These are phyloP conservation scores for Andrena flavipes DNA, from an alignment of 2,888 invertebrate species.

Conservation along the genomic window DNA sequence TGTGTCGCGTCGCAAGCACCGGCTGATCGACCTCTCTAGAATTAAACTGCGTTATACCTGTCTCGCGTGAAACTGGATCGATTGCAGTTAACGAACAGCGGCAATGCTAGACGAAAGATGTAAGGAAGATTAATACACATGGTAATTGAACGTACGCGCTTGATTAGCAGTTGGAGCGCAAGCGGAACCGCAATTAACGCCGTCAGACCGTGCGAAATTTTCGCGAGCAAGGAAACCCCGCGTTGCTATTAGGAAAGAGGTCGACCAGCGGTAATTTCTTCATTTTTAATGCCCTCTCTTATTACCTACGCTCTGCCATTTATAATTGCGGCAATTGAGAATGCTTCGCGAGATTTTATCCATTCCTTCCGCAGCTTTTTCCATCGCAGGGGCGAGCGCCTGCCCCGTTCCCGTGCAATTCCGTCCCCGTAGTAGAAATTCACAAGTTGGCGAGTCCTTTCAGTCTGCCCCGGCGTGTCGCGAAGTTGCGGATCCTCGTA, in stretches of 20 bases:
- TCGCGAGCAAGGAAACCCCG: constrained; percentile 30
- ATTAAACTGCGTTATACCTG: too few species aligned
- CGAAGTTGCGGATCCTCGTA: constrained; percentile 27
- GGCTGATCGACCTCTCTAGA: constrained; percentile 7
- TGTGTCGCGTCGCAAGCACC: constrained; percentile 18
- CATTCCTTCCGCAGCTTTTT: background rate
- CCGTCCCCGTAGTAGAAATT: background rate
- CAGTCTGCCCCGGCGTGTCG: constrained; percentile 22
- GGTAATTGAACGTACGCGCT: constrained; percentile 5
- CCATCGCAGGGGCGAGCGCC: background rate
- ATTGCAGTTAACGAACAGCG: constrained; percentile 1
- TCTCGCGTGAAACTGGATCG: background rate
- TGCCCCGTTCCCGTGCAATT: background rate
- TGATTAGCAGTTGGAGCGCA: constrained; percentile 18
- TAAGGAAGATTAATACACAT: background rate
- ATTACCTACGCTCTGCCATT: constrained; percentile 9
- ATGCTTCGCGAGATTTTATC: background rate
- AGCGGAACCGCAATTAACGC: constrained; percentile 26
- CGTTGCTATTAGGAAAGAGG: constrained; percentile 17
- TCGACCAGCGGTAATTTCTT: constrained; percentile 7
- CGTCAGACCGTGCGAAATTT: constrained; percentile 43
- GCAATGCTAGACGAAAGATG: background rate
- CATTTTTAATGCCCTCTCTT: constrained; percentile 22
- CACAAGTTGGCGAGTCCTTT: background rate
- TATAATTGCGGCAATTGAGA: constrained; percentile 16